phyloP scores from a whole-genome alignment of 2,797 vertebrate genomes.

The Anomalospiza imberbis region DNA sequence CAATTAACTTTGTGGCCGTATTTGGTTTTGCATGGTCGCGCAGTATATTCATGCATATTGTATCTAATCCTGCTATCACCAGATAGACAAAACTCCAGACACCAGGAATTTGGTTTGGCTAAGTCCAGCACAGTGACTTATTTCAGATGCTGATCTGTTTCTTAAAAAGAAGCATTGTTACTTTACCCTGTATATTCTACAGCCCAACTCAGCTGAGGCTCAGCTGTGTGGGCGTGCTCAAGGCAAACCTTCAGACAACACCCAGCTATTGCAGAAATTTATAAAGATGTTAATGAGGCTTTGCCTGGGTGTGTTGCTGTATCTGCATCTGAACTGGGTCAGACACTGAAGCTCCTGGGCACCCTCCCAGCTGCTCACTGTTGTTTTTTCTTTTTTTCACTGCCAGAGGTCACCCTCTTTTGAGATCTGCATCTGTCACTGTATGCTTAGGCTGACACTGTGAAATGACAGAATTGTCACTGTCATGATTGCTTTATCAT shows the following conservation, averaged over 20 bases:
- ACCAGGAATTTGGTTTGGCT: slow-evolving; percentile 39
- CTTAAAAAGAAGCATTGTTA: slow-evolving; percentile 19
- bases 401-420: neutral
- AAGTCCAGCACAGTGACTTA: slow-evolving; percentile 8
- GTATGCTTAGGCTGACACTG: neutral
- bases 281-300: neutral
- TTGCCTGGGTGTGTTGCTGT: slow-evolving; percentile 2
- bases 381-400: neutral
- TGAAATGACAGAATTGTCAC: neutral
- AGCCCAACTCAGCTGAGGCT: neutral
- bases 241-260: slow-evolving; percentile 13
- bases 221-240: neutral
- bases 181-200: neutral
- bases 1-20: slow-evolving; percentile 14
- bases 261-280: slow-evolving; percentile 1
- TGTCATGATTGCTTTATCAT: neutral
- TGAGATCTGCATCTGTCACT: neutral
- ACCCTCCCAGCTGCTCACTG: neutral
- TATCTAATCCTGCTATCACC: neutral
- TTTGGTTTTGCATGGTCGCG: neutral
- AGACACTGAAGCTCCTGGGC: neutral
- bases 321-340: slow-evolving; percentile 7
- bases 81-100: slow-evolving; percentile 41
- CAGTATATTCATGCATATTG: neutral
- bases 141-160: slow-evolving; percentile 1